phyloP scores from a whole-genome alignment of 2,888 invertebrate species.

The Macrosiphum euphorbiae region DNA sequence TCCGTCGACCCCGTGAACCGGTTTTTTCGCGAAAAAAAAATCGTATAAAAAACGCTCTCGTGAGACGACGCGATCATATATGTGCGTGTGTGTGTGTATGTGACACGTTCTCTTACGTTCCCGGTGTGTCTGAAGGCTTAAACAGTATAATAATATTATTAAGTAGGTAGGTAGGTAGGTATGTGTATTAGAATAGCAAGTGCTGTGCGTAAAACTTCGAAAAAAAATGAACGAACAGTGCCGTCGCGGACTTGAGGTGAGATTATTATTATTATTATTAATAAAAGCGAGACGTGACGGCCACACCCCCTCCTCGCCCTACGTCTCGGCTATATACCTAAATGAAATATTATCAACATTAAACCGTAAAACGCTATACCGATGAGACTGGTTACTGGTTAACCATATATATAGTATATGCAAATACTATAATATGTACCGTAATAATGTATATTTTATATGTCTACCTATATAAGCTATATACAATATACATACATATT shows the following conservation, averaged over 20 bases:
- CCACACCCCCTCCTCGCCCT: neutral
- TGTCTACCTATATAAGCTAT: neutral
- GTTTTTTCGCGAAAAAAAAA: neutral
- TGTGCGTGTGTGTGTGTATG: neutral
- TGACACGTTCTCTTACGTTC: neutral
- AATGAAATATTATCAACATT: neutral
- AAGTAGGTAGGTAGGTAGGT: no score
- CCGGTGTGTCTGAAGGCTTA: no score
- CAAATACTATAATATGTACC: neutral
- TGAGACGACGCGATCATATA: neutral
- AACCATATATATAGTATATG: neutral
- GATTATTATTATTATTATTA: neutral
- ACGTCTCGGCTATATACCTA: neutral
- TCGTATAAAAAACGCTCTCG: neutral
- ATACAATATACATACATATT: no score
- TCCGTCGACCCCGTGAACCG: neutral
- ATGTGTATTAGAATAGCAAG: neutral
- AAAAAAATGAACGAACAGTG: neutral
- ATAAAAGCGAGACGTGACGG: neutral
- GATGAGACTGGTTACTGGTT: neutral
- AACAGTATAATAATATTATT: neutral
- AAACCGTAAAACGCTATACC: neutral
- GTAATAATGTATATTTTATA: neutral
- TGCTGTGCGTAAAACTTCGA: neutral
- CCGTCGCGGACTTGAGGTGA: neutral